Evolutionary conservation across 2,888 invertebrate genomes (phyloP).

Genomic region (Eueremaeus valkanovi): DNA sequence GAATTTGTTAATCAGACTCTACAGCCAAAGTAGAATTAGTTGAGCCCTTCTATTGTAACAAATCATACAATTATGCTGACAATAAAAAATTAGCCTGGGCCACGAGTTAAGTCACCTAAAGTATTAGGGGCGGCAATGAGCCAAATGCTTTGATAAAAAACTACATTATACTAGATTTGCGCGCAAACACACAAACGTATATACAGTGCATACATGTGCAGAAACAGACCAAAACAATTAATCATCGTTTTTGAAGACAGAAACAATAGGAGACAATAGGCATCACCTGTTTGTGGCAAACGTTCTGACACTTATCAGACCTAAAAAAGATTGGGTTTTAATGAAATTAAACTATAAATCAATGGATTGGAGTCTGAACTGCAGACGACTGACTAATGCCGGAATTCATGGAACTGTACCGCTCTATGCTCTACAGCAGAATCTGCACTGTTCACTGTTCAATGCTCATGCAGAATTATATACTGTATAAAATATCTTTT

Average conservation of each 20-base stretch:
- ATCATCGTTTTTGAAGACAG: constrained; percentile 17
- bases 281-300: constrained; percentile 21
- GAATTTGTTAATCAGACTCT: no score
- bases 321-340: constrained; percentile 4
- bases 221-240: neutral
- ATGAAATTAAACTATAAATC: constrained; percentile 27
- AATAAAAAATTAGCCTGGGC: constrained; percentile 9
- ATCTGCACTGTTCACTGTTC: no score
- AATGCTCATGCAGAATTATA: no score
- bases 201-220: neutral
- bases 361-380: neutral
- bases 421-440: no score
- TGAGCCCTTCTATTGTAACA: neutral
- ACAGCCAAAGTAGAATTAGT: neutral
- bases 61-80: neutral
- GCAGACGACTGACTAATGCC: neutral
- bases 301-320: constrained; percentile 15
- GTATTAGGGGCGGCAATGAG: neutral
- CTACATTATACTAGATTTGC: constrained; percentile 8
- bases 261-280: constrained; percentile 11
- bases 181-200: neutral
- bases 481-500: constrained; percentile 12
- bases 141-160: neutral
- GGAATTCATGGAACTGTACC: neutral
- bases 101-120: constrained; percentile 20